Base-by-base conservation (phyloP, 2,888 invertebrate species). In the Miltochrista miniata region DNA sequence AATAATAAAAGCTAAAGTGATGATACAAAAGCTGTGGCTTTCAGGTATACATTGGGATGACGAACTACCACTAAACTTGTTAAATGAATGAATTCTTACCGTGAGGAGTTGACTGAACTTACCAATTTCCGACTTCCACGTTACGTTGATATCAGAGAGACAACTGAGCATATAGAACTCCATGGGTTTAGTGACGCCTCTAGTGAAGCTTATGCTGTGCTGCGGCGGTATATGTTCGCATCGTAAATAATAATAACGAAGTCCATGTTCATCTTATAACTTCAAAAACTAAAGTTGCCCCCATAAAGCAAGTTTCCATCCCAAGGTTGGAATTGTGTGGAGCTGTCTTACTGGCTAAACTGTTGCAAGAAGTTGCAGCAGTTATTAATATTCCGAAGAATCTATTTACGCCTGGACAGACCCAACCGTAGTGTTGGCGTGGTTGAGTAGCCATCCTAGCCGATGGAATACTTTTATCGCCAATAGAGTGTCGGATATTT, bases 1-100 rank as follows among this genome's bases (percentile, higher is more conserved):
- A 14, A 40, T 54, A 0, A 42, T 47, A 15, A 9, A 31, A n/a
- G 54, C 51, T 3, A 57, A 57, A 3, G 14, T 50, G 0, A 39
- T 50, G 8, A 52, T 56, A 5, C 52, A 56, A n/a, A 29, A 15
- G 31, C 29, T 56, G 14, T 54, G 54, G 56, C 15, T 52, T 0
- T 46, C 55, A 12, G 55, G 58, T 1, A 24, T 58, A 14, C 35
- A 29, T 29, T 58, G 53, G 59, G 56, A 59, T 38, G 53, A 55
- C 3, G 13, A 41, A 2, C 4, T 49, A 18, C 48, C 52, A 14
- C 7, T 13, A 1, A 38, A 5, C n/a, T 35, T 68, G n/a, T 7
- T 56, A 15, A 37, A 47, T 3, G 59, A 67, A 13, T 70, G 64
- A 67, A 2, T 14, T 46, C 47, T 45, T 68, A 64, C 39, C 48